A percentile compares a stretch with the other conserved stretches of the same genome.
Conservation (phyloP, 2,888 invertebrate species). For the Penaeus monodon region DNA sequence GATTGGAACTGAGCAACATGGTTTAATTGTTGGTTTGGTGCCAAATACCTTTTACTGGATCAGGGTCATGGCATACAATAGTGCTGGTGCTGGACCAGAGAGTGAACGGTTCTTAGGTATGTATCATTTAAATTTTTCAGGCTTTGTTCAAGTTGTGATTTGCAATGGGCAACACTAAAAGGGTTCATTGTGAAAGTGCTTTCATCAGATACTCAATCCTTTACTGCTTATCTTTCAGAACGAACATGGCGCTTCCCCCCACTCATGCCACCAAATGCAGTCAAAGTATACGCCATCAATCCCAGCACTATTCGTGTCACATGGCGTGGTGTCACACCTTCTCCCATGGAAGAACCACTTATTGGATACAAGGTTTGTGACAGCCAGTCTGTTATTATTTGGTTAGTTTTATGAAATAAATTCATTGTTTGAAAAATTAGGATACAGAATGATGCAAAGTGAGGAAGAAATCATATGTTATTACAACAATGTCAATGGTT, state of each 20-base stretch:
- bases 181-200: too few relatives aligned
- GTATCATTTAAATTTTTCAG: constrained; percentile 26
- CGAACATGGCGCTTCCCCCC: constrained; percentile 92
- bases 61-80: constrained; percentile 95
- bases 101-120: constrained; percentile 85
- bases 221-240: constrained; percentile 72
- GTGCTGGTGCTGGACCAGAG: constrained; percentile 95
- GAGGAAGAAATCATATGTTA: too few relatives aligned
- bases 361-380: constrained; percentile 87
- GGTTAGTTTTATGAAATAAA: too few relatives aligned
- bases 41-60: constrained; percentile 94
- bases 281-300: constrained; percentile 85
- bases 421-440: too few relatives aligned
- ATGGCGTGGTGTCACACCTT: constrained; percentile 94
- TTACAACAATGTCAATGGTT: too few relatives aligned
- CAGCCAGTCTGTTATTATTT: neutral
- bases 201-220: too few relatives aligned
- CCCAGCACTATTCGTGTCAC: constrained; percentile 88
- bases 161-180: neutral
- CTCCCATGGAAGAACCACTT: constrained; percentile 91
- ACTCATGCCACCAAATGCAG: constrained; percentile 93
- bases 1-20: constrained; percentile 85
- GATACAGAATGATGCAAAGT: too few relatives aligned
- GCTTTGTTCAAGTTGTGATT: neutral
- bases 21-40: constrained; percentile 91